Evolutionary conservation across 2,888 invertebrate species (phyloP).

Genomic region (Palloptera scutellata): DNA sequence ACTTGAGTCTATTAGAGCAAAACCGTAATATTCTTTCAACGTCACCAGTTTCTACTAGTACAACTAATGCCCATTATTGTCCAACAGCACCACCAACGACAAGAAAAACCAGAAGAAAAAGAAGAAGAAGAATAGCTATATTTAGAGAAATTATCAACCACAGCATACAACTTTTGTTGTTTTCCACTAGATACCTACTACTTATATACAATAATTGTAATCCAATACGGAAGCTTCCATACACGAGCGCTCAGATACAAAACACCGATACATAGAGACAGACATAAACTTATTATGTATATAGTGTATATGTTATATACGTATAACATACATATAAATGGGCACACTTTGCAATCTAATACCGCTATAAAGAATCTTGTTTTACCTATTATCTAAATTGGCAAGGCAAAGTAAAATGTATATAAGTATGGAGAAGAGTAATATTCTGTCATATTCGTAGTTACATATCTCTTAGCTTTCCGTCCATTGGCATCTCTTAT

Average conservation of each 20-base stretch:
- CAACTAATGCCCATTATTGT: too few species aligned
- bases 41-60: too few species aligned
- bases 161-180: constrained; percentile 10
- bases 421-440: background rate
- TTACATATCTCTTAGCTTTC: too few species aligned
- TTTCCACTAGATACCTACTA: background rate
- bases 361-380: constrained; percentile 27
- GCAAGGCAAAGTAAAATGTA: constrained; percentile 18
- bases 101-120: too few species aligned
- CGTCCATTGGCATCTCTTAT: too few species aligned
- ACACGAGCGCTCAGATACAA: constrained; percentile 5
- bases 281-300: background rate
- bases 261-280: background rate
- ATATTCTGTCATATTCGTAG: too few species aligned
- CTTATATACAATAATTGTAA: constrained; percentile 23
- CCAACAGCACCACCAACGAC: too few species aligned
- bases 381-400: constrained; percentile 25
- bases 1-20: too few species aligned
- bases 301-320: background rate
- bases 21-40: too few species aligned
- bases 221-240: constrained; percentile 31
- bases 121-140: too few species aligned
- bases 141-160: constrained; percentile 20
- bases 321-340: background rate
- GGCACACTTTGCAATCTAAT: constrained; percentile 19